A percentile compares a stretch with the other conserved stretches of the same genome.
Conservation (phyloP, 2,113 vertebrate genomes). For the Piprites chloris region DNA sequence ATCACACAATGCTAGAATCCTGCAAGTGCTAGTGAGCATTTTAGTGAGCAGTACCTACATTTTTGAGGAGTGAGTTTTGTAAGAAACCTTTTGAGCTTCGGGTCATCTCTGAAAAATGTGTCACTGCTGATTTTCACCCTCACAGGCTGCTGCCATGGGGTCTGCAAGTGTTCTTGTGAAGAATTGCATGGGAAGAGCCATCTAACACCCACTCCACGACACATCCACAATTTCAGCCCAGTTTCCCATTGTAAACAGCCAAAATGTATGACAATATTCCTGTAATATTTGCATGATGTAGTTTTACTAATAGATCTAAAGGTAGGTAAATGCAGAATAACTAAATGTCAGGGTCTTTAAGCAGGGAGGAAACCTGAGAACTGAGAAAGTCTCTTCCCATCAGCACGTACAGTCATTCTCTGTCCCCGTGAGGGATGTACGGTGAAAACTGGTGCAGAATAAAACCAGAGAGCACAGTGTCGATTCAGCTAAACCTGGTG, state of each 20-base stretch:
- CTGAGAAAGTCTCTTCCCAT: not conserved
- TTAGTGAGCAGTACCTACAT: not conserved
- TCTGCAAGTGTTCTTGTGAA: not conserved
- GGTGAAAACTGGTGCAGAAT: not conserved
- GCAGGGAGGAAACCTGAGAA: not conserved
- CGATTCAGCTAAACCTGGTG: not conserved
- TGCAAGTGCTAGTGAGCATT: not conserved
- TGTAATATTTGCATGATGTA: not conserved
- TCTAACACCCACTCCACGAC: not conserved
- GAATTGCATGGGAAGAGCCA: not conserved
- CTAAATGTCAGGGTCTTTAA: not conserved
- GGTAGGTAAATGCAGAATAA: not conserved
- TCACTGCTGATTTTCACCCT: not conserved
- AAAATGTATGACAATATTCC: not conserved
- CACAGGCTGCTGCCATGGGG: not conserved
- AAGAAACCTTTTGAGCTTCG: not conserved
- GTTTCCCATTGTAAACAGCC: not conserved
- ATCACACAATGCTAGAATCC: not conserved
- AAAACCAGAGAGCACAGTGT: not conserved
- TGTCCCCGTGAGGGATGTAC: not conserved
- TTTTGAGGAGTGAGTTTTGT: not conserved
- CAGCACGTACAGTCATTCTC: not conserved
- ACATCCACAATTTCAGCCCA: not conserved
- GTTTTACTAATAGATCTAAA: not conserved
- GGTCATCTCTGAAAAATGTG: not conserved